Percentiles rank a stretch among this genome's conserved stretches.
phyloP scores from a whole-genome alignment of 2,797 vertebrate genomes.

The Amblyopsis hoosieri region DNA sequence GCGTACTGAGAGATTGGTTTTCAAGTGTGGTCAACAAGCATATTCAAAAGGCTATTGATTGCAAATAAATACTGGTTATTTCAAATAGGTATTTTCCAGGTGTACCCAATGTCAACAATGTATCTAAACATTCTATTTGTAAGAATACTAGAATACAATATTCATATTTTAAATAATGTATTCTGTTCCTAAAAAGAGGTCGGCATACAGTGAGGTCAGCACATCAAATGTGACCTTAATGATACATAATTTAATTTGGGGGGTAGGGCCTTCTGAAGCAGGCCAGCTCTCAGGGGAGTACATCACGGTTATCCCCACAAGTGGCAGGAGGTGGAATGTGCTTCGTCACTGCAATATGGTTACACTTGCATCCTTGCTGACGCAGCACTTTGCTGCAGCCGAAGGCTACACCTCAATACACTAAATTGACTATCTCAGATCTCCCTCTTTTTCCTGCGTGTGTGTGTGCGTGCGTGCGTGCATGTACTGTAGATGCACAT shows the following conservation, averaged over 20 bases:
- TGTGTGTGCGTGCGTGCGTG: not conserved
- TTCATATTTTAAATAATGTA: too few relatives aligned
- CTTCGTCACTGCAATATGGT: constrained; percentile 69
- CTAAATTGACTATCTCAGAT: constrained; percentile 59
- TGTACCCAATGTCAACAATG: too few relatives aligned
- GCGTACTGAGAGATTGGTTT: too few relatives aligned
- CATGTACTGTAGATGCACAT: not conserved
- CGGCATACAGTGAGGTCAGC: too few relatives aligned
- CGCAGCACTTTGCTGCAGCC: constrained; percentile 64
- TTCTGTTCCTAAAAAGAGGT: not conserved
- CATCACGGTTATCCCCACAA: constrained; percentile 60
- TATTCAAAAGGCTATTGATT: too few relatives aligned
- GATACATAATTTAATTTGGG: constrained; percentile 36
- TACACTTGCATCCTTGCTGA: constrained; percentile 65
- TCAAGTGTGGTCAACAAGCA: too few relatives aligned
- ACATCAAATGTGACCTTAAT: not conserved
- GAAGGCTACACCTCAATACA: constrained; percentile 67
- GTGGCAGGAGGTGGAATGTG: constrained; percentile 57
- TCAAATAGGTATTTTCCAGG: too few relatives aligned
- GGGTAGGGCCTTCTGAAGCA: constrained; percentile 20
- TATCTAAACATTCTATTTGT: too few relatives aligned
- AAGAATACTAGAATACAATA: too few relatives aligned
- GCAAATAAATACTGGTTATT: too few relatives aligned
- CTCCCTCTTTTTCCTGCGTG: not conserved
- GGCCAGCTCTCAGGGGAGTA: constrained; percentile 38